Conservation (phyloP, 1,140 invertebrate genomes). For the Trichonephila clavata region DNA sequence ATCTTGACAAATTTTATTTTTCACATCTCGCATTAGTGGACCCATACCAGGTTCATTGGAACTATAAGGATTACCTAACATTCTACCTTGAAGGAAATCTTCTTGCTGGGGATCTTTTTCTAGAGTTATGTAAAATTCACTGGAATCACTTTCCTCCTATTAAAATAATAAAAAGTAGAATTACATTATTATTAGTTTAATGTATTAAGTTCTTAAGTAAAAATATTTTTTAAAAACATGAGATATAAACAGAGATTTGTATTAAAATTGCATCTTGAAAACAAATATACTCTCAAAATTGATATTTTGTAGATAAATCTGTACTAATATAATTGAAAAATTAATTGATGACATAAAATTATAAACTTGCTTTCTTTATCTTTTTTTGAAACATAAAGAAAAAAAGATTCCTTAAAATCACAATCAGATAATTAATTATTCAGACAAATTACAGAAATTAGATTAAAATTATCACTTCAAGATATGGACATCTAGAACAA, state of each 20-base stretch:
- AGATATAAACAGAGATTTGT: neutral
- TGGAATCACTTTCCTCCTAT: conserved; percentile 95
- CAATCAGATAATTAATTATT: too few relatives aligned
- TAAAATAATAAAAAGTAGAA: conserved; percentile 1
- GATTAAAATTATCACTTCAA: too few relatives aligned
- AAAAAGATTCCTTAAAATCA: too few relatives aligned
- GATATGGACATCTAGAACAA: too few relatives aligned
- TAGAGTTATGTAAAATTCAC: conserved; percentile 96
- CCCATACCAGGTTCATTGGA: conserved; percentile 95
- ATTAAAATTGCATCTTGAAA: neutral
- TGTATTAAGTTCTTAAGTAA: neutral
- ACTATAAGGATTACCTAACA: conserved; percentile 98
- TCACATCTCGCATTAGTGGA: conserved; percentile 98
- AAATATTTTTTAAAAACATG: neutral
- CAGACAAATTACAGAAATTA: too few relatives aligned
- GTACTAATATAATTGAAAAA: too few relatives aligned
- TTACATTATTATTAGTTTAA: too few relatives aligned
- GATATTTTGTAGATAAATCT: neutral
- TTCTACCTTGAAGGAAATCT: conserved; percentile 97
- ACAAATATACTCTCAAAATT: neutral
- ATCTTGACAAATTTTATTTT: conserved; percentile 98
- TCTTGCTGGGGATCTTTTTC: conserved; percentile 99
- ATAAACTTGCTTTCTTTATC: too few relatives aligned
- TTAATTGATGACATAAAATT: too few relatives aligned
- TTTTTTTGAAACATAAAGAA: too few relatives aligned